Evolutionary conservation across 2,888 invertebrate genomes (phyloP), one percentile per base, ranked within the genome.

Genomic region (Caenorhabditis panamensis): DNA sequence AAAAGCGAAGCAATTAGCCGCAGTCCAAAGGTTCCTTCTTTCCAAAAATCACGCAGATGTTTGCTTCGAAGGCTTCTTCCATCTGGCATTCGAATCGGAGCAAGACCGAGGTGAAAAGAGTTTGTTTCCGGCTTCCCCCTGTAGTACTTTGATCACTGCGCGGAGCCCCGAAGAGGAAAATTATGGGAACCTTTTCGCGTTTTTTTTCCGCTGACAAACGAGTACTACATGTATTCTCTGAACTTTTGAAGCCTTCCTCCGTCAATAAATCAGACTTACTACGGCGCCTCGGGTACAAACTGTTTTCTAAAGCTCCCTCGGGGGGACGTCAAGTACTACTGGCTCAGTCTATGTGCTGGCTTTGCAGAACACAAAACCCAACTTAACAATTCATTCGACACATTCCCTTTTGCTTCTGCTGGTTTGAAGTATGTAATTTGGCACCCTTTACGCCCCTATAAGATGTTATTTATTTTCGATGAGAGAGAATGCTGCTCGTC

Each of bases 261-360:
- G 22, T 22, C 72, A 54, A 72, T 64, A 72, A 64, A 72, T 63
- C 72, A 63, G 72, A 49, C 72, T 26, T 58, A 41, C 58, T 68
- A 22, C 41, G n/a, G 41, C 22, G 13, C 28, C 13, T 4, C 53
- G 64, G 58, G 73, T 66, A 24, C 73, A 73, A 73, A 73, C 73
- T 64, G 66, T 73, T 73, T 73, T 66, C 62, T 37, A 36, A 20
- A 54, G 22, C 22, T 49, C 31, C 56, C 63, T 62, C 49, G 31
- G 16, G 47, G 58, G 72, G 49, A 47, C 47, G 37, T 44, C 53
- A 22, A 47, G 26, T 53, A 54, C 61, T 54, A 59, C 69, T 71
- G 20, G 24, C 28, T 26, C 28, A n/a, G n/a, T 36, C 53, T 6
- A 22, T 22, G 20, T n/a, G 51, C 9, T n/a, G n/a, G n/a, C 18